Percentiles rank a stretch among this genome's conserved stretches.
Conservation (phyloP, 92 coral and sea anemone genomes). For the Epizoanthus fatuus region DNA sequence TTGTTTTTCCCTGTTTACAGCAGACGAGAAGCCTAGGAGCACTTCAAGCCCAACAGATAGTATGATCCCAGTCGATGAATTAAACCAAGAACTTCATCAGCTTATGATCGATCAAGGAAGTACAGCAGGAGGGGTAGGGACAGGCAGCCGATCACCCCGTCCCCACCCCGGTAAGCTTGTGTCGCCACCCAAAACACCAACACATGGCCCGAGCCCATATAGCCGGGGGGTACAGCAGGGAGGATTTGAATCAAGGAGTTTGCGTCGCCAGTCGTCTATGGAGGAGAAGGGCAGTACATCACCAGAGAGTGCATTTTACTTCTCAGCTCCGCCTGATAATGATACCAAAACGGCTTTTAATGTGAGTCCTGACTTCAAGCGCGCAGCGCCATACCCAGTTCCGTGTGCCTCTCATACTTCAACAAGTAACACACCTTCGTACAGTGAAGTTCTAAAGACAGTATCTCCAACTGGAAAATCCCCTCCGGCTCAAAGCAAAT, state of each 20-base stretch:
- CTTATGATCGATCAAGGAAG: not conserved
- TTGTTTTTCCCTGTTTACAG: not conserved
- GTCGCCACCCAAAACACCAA: constrained; percentile 16
- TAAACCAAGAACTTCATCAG: constrained; percentile 19
- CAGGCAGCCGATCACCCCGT: not conserved
- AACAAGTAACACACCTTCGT: constrained; percentile 15
- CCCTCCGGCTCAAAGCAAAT: constrained; percentile 1
- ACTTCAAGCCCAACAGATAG: not conserved
- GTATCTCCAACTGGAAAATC: constrained; percentile 18
- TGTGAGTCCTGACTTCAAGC: not conserved
- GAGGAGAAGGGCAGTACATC: constrained; percentile 1
- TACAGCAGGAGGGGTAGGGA: not conserved
- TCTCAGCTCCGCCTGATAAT: constrained; percentile 21
- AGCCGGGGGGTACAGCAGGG: constrained; percentile 15
- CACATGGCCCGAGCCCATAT: constrained; percentile 8
- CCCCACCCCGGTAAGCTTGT: constrained; percentile 1
- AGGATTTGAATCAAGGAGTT: not conserved
- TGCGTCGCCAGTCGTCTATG: constrained; percentile 1
- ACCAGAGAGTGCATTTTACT: not conserved
- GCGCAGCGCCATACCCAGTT: constrained; percentile 25
- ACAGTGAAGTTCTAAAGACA: constrained; percentile 23
- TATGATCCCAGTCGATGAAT: not conserved
- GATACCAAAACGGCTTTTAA: not conserved
- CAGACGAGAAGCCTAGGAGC: constrained; percentile 16
- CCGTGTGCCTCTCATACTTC: not conserved